Base-by-base conservation (phyloP, 1,140 invertebrate genomes). In the Muscidifurax raptorellus region DNA sequence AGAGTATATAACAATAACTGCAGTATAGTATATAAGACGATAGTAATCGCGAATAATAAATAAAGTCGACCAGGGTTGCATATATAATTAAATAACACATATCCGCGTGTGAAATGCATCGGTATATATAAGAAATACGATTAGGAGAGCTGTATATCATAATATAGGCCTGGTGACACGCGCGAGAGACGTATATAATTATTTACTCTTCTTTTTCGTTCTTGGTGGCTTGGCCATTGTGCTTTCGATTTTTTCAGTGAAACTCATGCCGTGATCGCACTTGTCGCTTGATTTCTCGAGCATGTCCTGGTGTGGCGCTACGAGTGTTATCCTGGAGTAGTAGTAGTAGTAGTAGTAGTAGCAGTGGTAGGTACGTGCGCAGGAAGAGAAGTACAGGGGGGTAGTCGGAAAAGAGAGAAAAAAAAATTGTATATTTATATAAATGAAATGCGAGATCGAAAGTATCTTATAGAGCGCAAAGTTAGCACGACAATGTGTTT, bases 131-230 rank as follows among this genome's bases (percentile, higher is more conserved):
- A 59, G 4, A 59, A 18, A 22, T 59, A n/a, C 22, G 7, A 22
- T n/a, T 52, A 52, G 18, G 47, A 52, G 47, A 13, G 47, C 47
- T 15, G 47, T 52, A 52, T 52, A n/a, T n/a, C n/a, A n/a, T n/a
- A n/a, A n/a, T n/a, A 3, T 22, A 22, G 47, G 47, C 47, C 47
- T 52, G 13, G 52, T 6, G 1, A 59, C 15, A 13, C 44, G 44
- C 7, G 44, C 1, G 2, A 6, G 7, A 47, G 7, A 47, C n/a
- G n/a, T n/a, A 47, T 7, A 47, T 47, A 13, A 32, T 27, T 69
- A 84, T 81, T 92, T 93, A 84, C 84, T 91, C 85, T 92, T 93
- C 80, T 93, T 93, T 87, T 92, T 91, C 83, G 89, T 88, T 66
- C 92, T 86, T n/a, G 90, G 87, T 4, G 92, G 90, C 79, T 93